A percentile compares a stretch with the other conserved stretches of the same genome.
Conservation (phyloP, 2,888 invertebrate species). For the Amiota minor region DNA sequence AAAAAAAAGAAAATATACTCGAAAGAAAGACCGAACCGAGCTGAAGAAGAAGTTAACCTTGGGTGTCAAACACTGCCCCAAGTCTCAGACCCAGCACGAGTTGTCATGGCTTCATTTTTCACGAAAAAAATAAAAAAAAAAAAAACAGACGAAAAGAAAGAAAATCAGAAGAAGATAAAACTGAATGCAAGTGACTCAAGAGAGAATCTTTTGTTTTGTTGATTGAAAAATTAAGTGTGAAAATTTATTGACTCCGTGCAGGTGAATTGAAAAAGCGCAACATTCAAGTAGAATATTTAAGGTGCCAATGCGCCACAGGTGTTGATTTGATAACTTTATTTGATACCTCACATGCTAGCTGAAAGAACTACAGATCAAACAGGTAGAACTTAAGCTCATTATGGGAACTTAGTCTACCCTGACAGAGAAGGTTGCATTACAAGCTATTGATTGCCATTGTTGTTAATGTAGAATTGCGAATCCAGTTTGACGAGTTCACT, state of each 20-base stretch:
- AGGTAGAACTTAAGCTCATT: neutral
- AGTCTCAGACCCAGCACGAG: slow-evolving; percentile 56
- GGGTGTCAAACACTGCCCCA: neutral
- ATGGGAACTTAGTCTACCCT: neutral
- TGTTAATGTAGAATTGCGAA: neutral
- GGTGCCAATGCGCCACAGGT: slow-evolving; percentile 45
- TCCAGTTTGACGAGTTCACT: slow-evolving; percentile 3
- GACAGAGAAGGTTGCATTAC: too few species aligned
- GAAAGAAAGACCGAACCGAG: slow-evolving; percentile 58
- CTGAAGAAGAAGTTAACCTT: slow-evolving; percentile 29
- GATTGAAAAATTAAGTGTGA: slow-evolving; percentile 64
- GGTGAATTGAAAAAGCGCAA: slow-evolving; percentile 43
- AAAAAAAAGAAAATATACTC: too few species aligned
- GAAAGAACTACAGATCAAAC: slow-evolving; percentile 44
- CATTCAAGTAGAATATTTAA: slow-evolving; percentile 28
- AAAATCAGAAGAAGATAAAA: neutral
- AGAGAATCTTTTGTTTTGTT: slow-evolving; percentile 54
- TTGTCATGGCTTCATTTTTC: slow-evolving; percentile 66
- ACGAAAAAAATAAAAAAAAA: slow-evolving; percentile 31
- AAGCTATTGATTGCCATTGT: too few species aligned
- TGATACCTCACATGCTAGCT: slow-evolving; percentile 38
- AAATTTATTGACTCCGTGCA: slow-evolving; percentile 63
- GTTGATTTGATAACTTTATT: slow-evolving; percentile 60
- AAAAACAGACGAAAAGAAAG: too few species aligned
- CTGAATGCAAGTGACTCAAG: slow-evolving; percentile 15